phyloP scores from a whole-genome alignment of 1,140 invertebrate genomes.

The Pygmarrhopalites habei region DNA sequence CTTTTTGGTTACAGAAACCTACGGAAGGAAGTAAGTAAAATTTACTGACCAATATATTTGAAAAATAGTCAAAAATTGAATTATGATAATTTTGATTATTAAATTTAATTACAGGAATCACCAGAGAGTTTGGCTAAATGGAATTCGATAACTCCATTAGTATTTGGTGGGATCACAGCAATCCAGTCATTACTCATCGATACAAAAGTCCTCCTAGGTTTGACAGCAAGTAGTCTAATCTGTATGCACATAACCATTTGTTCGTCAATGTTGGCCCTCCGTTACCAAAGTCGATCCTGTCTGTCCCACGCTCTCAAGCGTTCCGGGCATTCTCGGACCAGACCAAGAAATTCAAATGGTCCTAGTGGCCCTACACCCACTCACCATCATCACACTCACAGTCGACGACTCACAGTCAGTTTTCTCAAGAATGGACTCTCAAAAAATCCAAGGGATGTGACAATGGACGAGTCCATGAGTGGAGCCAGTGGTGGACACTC shows the following conservation, averaged over 20 bases:
- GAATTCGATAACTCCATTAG: conserved; percentile 29
- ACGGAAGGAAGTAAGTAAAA: conserved; percentile 25
- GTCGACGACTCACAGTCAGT: conserved; percentile 33
- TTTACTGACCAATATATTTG: neutral
- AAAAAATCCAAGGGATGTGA: conserved; percentile 30
- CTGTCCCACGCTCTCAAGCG: neutral
- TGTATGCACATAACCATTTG: conserved; percentile 33
- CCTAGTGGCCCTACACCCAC: conserved; percentile 4
- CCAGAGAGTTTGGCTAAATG: conserved; percentile 11
- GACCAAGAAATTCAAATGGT: conserved; percentile 15
- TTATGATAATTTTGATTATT: neutral
- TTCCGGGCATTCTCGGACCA: conserved; percentile 26
- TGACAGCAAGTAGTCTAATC: conserved; percentile 30
- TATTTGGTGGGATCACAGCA: conserved; percentile 30
- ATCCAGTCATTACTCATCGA: conserved; percentile 32
- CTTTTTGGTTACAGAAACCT: too few species aligned
- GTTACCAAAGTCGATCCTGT: conserved; percentile 27
- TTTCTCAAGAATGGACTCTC: conserved; percentile 35
- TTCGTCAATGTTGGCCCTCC: conserved; percentile 32
- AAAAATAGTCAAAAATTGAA: neutral
- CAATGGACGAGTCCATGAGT: neutral
- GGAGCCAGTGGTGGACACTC: neutral
- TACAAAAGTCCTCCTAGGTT: conserved; percentile 31
- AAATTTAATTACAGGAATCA: neutral
- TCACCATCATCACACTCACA: conserved; percentile 4